Evolutionary conservation across 53 echinoderm and acorn worm genomes (phyloP).

Genomic region (Temnopleurus reevesii): DNA sequence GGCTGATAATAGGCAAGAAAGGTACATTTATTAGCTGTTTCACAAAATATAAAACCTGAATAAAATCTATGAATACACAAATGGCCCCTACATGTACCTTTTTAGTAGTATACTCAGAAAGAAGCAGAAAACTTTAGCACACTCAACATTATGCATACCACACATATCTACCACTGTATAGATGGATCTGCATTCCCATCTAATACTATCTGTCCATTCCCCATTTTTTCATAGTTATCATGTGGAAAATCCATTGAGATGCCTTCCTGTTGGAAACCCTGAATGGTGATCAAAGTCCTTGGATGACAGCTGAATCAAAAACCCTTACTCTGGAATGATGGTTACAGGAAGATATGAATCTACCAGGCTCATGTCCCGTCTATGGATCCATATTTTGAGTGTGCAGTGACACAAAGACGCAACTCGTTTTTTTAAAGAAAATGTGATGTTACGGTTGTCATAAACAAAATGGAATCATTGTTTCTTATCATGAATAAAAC

Average conservation of each 20-base stretch:
- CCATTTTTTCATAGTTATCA: conserved; percentile 14
- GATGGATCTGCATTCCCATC: conserved; percentile 9
- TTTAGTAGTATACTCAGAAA: neutral
- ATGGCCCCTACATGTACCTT: no score
- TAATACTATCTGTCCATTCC: neutral
- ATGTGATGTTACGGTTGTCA: no score
- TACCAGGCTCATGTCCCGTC: neutral
- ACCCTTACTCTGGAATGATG: neutral
- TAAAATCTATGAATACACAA: no score
- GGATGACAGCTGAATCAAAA: conserved; percentile 41
- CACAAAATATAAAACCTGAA: no score
- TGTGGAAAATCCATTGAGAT: conserved; percentile 45
- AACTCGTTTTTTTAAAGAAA: no score
- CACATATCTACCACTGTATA: conserved; percentile 26
- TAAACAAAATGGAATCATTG: no score
- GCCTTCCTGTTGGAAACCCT: conserved; percentile 30
- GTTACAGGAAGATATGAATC: neutral
- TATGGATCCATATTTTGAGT: conserved; percentile 39
- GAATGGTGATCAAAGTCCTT: conserved; percentile 9
- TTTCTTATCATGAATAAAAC: no score
- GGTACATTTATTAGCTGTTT: no score
- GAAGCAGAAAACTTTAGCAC: neutral
- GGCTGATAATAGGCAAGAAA: no score
- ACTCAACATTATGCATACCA: conserved; percentile 47
- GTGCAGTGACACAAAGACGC: no score